Evolutionary conservation across 2,888 invertebrate genomes (phyloP), one percentile per base, ranked within the genome.

Genomic region (Pseudeuparius sepicola): DNA sequence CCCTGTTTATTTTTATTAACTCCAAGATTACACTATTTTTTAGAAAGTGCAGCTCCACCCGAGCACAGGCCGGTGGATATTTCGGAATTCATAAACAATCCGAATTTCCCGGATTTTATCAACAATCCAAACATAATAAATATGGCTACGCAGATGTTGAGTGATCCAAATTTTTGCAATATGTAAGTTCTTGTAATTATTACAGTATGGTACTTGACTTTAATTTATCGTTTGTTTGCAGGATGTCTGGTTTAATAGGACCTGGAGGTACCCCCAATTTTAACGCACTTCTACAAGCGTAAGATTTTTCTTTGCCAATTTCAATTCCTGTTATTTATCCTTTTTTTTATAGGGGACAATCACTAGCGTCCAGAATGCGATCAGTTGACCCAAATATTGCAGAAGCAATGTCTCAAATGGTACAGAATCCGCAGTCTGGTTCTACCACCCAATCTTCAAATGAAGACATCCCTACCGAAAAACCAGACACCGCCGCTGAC

Each of bases 71-170:
- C 54, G 4, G 51, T 75, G 34, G 76, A 80, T 55, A 57, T 81
- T 3, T 69, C 71, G 10, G 70, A 75, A 3, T 61, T 90, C 37
- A 67, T 90, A 36, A 80, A 74, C 52, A 88, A 89, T 88, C n/a
- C n/a, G n/a, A n/a, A n/a, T n/a, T n/a, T 81, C 3, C 69, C 71
- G 10, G 70, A 75, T 3, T 61, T 90, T 38, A 66, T 90, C 36
- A 79, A 73, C 52, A 88, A 88, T 60, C 88, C 89, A 3, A 75
- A 78, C 10, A 66, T 93, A 41, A 72, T 89, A 59, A 80, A 77
- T 50, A 84, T 89, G 79, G 87, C 88, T 3, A 75, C 79, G 4
- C 80, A 83, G 55, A 78, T 90, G 77, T 70, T 89, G 48, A 68
- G 74, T n/a, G 83, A 89, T 63, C 88, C 88, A 9, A 74, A 74